Evolutionary conservation across 1,140 invertebrate genomes (phyloP), one percentile per base, ranked within the genome.

Genomic region (Telenomus remus): DNA sequence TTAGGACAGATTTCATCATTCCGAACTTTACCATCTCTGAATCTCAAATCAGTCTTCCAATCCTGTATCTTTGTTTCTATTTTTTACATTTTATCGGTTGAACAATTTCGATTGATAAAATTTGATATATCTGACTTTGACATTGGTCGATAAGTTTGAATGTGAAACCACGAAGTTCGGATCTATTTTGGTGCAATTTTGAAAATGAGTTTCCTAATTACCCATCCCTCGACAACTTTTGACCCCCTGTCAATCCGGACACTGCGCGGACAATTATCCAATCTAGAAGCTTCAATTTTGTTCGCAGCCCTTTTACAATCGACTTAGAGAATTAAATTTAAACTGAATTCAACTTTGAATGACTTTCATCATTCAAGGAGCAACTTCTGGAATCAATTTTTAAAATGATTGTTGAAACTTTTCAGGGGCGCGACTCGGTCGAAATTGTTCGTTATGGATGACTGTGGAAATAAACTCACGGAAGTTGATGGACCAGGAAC

Each of bases 371-470:
- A 11, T 9, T 35, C 10, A 5, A 39, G 1, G 9, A 39, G n/a
- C 37, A 39, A 39, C 37, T 1, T 39, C n/a, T 39, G 1, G 9
- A 39, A 39, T 39, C 3, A 39, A 39, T 3, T 11, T 39, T 39
- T 39, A 5, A 35, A n/a, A n/a, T n/a, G n/a, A 35, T 6, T 35
- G 19, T 27, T 27, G 6, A 27, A 27, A 27, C 6, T 39, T 89
- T 91, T 51, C 82, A 97, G 96, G 11, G 96, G 96, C 33, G 94
- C 92, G 16, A 96, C 95, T 16, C 91, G 94, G 79, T 96, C 95
- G 1, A 92, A 91, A 54, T 86, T 95, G 14, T 90, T 95, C 35
- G 91, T 97, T 43, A 90, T 94, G 63, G 90, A 95, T 79, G 91
- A 91, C 34, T 87, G 89, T 53, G 95, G 95, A 0, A 87, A 91